Evolutionary conservation across 1,140 invertebrate species (phyloP).

Genomic region (Drosophila nasuta): DNA sequence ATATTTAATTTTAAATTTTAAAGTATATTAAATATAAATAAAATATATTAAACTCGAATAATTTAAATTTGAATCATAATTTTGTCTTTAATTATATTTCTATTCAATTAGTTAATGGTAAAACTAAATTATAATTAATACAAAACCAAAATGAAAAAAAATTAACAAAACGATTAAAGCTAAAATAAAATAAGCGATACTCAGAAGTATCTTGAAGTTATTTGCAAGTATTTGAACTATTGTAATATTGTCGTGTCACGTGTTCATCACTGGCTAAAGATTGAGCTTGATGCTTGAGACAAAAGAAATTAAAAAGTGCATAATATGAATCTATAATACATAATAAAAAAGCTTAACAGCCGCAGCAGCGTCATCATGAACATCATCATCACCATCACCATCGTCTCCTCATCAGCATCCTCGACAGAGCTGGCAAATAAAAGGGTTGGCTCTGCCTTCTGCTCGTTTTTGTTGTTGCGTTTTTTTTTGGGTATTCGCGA

Average conservation of each 20-base stretch:
- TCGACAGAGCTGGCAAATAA: slow-evolving; percentile 60
- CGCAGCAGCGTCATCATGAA: slow-evolving; percentile 21
- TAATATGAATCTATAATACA: slow-evolving; percentile 83
- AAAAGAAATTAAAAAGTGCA: slow-evolving; percentile 81
- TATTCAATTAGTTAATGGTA: too few relatives aligned
- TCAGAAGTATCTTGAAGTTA: not conserved
- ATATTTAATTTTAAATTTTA: not conserved
- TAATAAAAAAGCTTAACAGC: slow-evolving; percentile 77
- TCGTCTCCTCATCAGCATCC: slow-evolving; percentile 25
- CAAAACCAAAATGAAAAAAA: too few relatives aligned
- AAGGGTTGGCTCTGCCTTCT: slow-evolving; percentile 65
- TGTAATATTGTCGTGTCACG: slow-evolving; percentile 7
- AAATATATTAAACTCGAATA: too few relatives aligned
- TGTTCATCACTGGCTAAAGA: slow-evolving; percentile 24
- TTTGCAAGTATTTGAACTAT: not conserved
- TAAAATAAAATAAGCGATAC: too few relatives aligned
- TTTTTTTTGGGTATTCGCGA: slow-evolving; percentile 36
- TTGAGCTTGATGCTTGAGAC: slow-evolving; percentile 43
- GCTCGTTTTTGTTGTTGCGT: slow-evolving; percentile 5
- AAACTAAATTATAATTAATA: too few relatives aligned
- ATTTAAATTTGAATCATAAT: too few relatives aligned
- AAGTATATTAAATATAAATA: not conserved
- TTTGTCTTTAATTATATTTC: too few relatives aligned
- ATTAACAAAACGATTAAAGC: too few relatives aligned
- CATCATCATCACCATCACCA: slow-evolving; percentile 16